Percentiles rank a stretch among this genome's conserved stretches.
phyloP scores from a whole-genome alignment of 92 coral and sea anemone genomes.

The Porites divaricata region DNA sequence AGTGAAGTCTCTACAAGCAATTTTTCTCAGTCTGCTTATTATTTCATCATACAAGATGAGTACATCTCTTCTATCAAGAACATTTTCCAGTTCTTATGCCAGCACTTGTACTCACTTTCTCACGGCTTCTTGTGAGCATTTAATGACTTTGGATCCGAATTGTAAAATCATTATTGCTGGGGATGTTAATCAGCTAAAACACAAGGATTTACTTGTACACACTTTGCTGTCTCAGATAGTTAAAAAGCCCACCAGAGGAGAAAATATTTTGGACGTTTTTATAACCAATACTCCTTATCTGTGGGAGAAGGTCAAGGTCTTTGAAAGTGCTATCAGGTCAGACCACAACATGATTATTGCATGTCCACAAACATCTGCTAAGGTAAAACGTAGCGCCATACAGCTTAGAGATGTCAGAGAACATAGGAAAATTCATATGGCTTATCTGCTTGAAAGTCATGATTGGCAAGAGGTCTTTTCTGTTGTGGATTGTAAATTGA shows the following conservation, averaged over 20 bases:
- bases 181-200: constrained; percentile 32
- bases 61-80: too few relatives aligned
- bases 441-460: too few relatives aligned
- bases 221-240: neutral
- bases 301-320: constrained; percentile 48
- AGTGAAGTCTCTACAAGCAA: too few relatives aligned
- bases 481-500: too few relatives aligned
- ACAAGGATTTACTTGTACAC: neutral
- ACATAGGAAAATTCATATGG: too few relatives aligned
- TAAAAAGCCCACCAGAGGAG: constrained; percentile 42
- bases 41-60: too few relatives aligned
- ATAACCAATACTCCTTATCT: constrained; percentile 45
- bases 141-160: constrained; percentile 49
- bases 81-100: too few relatives aligned
- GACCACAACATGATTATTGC: constrained; percentile 41
- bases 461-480: too few relatives aligned
- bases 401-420: too few relatives aligned
- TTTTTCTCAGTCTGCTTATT: too few relatives aligned
- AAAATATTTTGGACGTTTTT: constrained; percentile 56
- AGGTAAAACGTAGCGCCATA: neutral
- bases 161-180: constrained; percentile 57
- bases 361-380: neutral
- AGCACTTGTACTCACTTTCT: neutral
- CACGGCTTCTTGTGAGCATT: neutral
- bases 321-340: constrained; percentile 45